phyloP scores from a whole-genome alignment of 2,113 vertebrate genomes.

The Elaphurus davidianus region DNA sequence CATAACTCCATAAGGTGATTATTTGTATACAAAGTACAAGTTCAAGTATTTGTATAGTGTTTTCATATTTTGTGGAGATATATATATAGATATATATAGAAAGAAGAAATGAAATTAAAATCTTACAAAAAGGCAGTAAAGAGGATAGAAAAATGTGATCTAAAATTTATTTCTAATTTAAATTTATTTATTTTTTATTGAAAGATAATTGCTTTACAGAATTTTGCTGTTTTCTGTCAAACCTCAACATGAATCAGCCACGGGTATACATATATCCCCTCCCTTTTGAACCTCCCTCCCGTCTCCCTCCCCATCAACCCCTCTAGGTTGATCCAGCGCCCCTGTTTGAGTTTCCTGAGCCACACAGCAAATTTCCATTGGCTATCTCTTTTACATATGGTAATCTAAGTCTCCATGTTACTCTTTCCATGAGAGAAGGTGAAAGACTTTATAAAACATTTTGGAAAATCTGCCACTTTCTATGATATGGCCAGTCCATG shows the following conservation, averaged over 20 bases:
- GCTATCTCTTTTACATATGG: not conserved
- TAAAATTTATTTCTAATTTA: not conserved
- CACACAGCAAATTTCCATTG: not conserved
- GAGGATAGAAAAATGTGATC: not conserved
- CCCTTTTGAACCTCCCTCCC: not conserved
- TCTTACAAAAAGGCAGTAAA: not conserved
- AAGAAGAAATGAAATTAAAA: not conserved
- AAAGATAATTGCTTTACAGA: not conserved
- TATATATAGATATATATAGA: rapidly evolving
- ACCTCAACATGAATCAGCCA: not conserved
- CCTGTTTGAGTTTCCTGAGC: not conserved
- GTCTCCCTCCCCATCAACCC: not conserved
- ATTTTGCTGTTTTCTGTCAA: not conserved
- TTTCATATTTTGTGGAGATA: not conserved
- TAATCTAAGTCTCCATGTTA: not conserved
- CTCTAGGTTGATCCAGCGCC: not conserved
- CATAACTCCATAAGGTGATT: not conserved
- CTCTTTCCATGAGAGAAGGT: not conserved
- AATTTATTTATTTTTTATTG: not conserved
- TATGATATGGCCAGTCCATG: not conserved
- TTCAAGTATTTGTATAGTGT: not conserved
- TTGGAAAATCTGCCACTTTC: not conserved
- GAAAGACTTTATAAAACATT: not conserved
- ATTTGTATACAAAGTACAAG: not conserved
- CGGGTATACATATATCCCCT: not conserved